Conservation (phyloP, 1,140 invertebrate genomes). For the Macrosteles quadrilineatus region DNA sequence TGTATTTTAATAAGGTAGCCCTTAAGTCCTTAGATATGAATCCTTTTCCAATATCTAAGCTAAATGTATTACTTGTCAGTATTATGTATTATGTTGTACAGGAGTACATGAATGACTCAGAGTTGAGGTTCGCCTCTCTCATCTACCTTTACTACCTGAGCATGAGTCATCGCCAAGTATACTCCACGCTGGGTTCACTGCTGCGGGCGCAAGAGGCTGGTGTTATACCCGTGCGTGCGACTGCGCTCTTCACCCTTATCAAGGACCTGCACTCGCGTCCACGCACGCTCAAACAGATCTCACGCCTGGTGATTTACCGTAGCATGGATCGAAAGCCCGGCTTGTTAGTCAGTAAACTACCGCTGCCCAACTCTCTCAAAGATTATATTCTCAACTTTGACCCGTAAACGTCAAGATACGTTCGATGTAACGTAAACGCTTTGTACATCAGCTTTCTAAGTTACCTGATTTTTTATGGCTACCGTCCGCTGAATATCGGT, state of each 20-base stretch:
- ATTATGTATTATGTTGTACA: no score
- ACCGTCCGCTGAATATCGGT: no score
- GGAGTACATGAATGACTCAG: conserved; percentile 63
- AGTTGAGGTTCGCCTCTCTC: conserved; percentile 62
- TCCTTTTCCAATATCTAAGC: no score
- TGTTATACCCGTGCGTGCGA: conserved; percentile 64
- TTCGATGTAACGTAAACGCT: no score
- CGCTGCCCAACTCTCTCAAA: conserved; percentile 64
- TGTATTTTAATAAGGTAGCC: no score
- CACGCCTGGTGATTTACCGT: conserved; percentile 65
- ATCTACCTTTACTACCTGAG: conserved; percentile 66
- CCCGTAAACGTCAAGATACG: conserved; percentile 42
- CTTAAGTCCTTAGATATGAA: no score
- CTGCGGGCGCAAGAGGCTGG: conserved; percentile 64
- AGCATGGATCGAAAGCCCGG: conserved; percentile 62
- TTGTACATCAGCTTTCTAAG: no score
- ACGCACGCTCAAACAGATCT: conserved; percentile 64
- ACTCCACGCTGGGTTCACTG: conserved; percentile 61
- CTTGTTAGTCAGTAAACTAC: conserved; percentile 64
- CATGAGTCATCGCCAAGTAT: conserved; percentile 66
- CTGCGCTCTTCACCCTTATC: conserved; percentile 61
- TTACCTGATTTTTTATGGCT: no score
- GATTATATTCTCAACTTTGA: conserved; percentile 72
- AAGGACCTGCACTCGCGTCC: conserved; percentile 58
- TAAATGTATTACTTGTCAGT: no score